These are phyloP conservation scores for Lateolabrax maculatus DNA, from an alignment of 2,797 vertebrate genomes.

Conservation along the genomic window DNA sequence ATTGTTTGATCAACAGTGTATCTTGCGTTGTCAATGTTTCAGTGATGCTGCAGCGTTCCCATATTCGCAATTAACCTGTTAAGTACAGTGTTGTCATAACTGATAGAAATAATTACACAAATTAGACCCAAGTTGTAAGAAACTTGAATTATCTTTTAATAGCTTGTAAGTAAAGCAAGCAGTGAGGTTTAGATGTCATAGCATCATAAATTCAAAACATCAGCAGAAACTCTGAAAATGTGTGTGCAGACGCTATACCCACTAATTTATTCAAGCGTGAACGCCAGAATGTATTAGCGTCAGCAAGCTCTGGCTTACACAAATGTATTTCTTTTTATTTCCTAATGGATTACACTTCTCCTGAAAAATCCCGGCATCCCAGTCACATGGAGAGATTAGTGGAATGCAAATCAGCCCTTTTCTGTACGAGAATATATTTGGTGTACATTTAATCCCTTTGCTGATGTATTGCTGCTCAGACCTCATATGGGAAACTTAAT, in stretches of 20 bases:
- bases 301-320: slow-evolving; percentile 61
- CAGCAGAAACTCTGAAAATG: slow-evolving; percentile 57
- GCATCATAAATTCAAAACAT: slow-evolving; percentile 49
- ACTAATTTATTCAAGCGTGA: slow-evolving; percentile 65
- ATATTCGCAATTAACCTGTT: not conserved
- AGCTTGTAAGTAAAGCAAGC: not conserved
- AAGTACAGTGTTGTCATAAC: not conserved
- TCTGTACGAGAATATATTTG: slow-evolving; percentile 22
- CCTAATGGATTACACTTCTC: slow-evolving; percentile 60
- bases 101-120: not conserved
- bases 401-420: slow-evolving; percentile 35
- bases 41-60: not conserved
- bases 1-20: not conserved
- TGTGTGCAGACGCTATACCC: slow-evolving; percentile 29
- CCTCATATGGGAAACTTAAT: not conserved
- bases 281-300: slow-evolving; percentile 57
- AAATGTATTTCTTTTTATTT: slow-evolving; percentile 66
- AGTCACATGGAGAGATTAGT: slow-evolving; percentile 52
- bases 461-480: slow-evolving; percentile 12
- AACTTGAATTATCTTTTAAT: slow-evolving; percentile 4
- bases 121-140: not conserved
- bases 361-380: slow-evolving; percentile 36
- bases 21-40: not conserved
- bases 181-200: slow-evolving; percentile 11
- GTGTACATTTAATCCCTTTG: slow-evolving; percentile 27